Conservation (phyloP, 2,797 vertebrate genomes). For the Sebastes oblongus region DNA sequence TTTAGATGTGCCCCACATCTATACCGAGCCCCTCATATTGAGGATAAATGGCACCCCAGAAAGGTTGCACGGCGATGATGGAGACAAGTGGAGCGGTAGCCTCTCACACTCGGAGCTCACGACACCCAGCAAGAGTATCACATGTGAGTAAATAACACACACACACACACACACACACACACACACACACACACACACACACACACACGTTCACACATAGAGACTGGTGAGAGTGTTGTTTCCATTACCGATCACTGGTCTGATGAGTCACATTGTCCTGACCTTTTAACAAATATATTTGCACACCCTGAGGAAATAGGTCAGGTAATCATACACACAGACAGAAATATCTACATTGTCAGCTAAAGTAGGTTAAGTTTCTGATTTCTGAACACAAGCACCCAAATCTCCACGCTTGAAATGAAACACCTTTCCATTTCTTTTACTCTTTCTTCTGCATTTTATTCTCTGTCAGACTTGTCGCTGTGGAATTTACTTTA, state of each 20-base stretch:
- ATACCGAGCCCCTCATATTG: constrained; percentile 78
- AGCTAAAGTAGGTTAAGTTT: constrained; percentile 54
- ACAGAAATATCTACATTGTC: constrained; percentile 54
- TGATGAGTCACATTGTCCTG: constrained; percentile 73
- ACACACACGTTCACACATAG: background rate
- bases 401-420: constrained; percentile 28
- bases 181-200: background rate
- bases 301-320: constrained; percentile 68
- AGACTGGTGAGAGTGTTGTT: constrained; percentile 55
- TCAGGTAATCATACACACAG: constrained; percentile 59
- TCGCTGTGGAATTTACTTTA: background rate
- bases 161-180: background rate
- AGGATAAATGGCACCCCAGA: constrained; percentile 70
- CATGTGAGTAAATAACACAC: constrained; percentile 71
- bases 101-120: constrained; percentile 58
- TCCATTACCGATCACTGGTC: constrained; percentile 71
- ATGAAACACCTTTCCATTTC: constrained; percentile 20
- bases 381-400: constrained; percentile 36
- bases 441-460: background rate
- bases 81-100: constrained; percentile 67
- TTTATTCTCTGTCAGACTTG: background rate
- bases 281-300: constrained; percentile 69
- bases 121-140: constrained; percentile 66
- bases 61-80: constrained; percentile 40
- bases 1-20: constrained; percentile 71